Evolutionary conservation across 2,888 invertebrate species (phyloP), one percentile per base, ranked within the genome.

Genomic region (Gnatocerus cornutus): DNA sequence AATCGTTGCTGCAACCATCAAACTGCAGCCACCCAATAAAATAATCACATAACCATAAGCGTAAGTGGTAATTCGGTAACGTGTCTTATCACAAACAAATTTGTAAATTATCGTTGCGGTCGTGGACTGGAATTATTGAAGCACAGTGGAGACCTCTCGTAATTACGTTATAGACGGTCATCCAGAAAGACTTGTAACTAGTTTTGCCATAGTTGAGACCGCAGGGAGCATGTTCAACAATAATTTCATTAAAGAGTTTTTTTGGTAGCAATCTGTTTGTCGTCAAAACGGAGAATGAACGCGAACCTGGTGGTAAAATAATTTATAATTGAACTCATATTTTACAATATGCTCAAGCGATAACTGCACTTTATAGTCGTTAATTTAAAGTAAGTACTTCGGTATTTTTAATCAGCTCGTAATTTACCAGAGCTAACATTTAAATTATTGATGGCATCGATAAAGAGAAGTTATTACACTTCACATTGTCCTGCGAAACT

Each of bases 311-410:
- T 4, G 27, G 5, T 13, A 12, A 45, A 33, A 76, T 79, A 79
- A 80, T 78, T 80, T 78, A 79, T 77, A 79, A 80, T 79, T 80
- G 75, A 74, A 68, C 71, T 65, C 74, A 74, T 76, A 73, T 75
- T 78, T 77, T 74, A 77, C 73, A 72, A 69, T 73, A 73, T 74
- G 73, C 69, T 73, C 66, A 71, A 71, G 72, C 78, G 78, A 78
- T 79, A 78, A 78, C 76, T 75, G 75, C 76, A 77, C 73, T 79
- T 78, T 77, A 78, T 75, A 73, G 75, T 68, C 71, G 75, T 76
- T 78, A 78, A 78, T 77, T 74, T 74, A 62, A 70, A 21, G 71
- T 71, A 73, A 74, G 21, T 21, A 21, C 21, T 21, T 4, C 53
- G 63, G 71, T 70, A 70, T 71, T 73, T 71, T 61, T 71, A 69